These are phyloP conservation scores for Eremophila alpestris DNA, from an alignment of 2,797 vertebrate species.

Conservation along the genomic window DNA sequence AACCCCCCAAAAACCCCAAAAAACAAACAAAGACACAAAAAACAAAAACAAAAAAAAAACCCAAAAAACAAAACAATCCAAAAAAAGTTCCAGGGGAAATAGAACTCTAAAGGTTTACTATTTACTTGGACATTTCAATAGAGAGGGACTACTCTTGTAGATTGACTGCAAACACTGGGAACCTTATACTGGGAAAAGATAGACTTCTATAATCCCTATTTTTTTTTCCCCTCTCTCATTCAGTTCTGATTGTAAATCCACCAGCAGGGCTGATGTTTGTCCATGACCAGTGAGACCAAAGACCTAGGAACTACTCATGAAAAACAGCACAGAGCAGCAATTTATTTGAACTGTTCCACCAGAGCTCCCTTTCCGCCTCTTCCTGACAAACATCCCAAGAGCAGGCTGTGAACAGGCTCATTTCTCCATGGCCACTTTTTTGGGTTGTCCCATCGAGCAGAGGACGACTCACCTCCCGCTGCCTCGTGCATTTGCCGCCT, in stretches of 20 bases:
- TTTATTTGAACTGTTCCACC: not conserved
- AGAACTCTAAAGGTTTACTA: not conserved
- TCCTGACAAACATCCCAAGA: not conserved
- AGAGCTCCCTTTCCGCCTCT: not conserved
- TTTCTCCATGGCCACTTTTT: not conserved
- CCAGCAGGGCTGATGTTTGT: not conserved
- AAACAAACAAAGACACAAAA: no score
- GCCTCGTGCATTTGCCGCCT: constrained; percentile 87
- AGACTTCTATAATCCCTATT: not conserved
- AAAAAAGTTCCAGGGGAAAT: not conserved
- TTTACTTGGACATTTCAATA: not conserved
- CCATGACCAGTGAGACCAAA: not conserved
- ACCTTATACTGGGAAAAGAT: not conserved
- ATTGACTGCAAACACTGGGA: not conserved
- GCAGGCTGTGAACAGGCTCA: not conserved
- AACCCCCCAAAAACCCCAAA: not conserved
- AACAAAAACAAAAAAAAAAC: not conserved
- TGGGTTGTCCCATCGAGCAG: accelerated
- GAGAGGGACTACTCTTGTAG: not conserved
- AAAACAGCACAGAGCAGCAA: not conserved
- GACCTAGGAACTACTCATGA: not conserved
- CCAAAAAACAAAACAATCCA: no score
- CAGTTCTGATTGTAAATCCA: not conserved
- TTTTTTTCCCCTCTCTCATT: not conserved
- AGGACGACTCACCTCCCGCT: constrained; percentile 69